A percentile compares a stretch with the other conserved stretches of the same genome.
phyloP scores from a whole-genome alignment of 2,888 invertebrate genomes.

The Eupithecia subfuscata region DNA sequence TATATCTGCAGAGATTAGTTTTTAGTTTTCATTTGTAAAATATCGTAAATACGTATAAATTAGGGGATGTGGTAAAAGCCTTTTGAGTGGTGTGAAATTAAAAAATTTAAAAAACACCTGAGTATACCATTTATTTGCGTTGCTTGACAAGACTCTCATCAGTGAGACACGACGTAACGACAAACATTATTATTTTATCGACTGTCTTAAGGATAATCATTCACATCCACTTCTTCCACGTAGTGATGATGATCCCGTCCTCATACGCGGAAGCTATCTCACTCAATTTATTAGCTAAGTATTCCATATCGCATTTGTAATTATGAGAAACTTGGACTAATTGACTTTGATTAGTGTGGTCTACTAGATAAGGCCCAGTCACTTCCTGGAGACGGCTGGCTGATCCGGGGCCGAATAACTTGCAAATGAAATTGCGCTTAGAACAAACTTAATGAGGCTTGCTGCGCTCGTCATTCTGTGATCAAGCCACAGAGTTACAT shows the following conservation, averaged over 20 bases:
- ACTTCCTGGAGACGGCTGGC: constrained; percentile 19
- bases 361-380: constrained; percentile 23
- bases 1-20: no score
- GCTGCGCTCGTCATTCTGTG: background rate
- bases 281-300: constrained; percentile 7
- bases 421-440: background rate
- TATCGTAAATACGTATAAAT: no score
- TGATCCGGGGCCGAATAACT: background rate
- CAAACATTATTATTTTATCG: background rate
- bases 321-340: constrained; percentile 28
- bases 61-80: no score
- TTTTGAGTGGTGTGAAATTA: no score
- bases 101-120: no score
- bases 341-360: constrained; percentile 30
- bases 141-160: background rate
- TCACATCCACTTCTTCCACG: background rate
- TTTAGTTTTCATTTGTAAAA: no score
- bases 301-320: constrained; percentile 26
- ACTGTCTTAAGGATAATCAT: background rate
- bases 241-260: background rate
- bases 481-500: background rate
- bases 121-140: background rate
- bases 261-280: constrained; percentile 19
- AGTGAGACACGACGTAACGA: background rate
- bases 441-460: background rate